A percentile compares a stretch with the other conserved stretches of the same genome.
These are phyloP conservation scores for Stegana nigrithorax DNA, from an alignment of 2,888 invertebrate genomes.

Conservation along the genomic window DNA sequence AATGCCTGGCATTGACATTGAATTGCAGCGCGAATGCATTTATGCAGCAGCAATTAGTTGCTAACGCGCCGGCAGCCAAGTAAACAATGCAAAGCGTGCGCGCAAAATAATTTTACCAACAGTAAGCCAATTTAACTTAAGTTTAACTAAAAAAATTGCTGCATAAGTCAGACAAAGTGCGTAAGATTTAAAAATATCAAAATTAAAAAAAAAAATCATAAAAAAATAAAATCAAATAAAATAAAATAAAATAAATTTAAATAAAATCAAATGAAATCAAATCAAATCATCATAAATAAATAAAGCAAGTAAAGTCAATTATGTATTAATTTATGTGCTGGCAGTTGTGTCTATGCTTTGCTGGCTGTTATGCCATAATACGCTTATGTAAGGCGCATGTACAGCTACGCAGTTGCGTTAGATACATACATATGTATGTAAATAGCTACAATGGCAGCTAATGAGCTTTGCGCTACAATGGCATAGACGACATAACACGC, in stretches of 20 bases:
- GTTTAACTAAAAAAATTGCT: no score
- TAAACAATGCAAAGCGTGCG: neutral
- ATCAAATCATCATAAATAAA: neutral
- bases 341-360: no score
- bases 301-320: no score
- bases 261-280: neutral
- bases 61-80: slow-evolving; percentile 14
- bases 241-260: neutral
- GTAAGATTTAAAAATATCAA: neutral
- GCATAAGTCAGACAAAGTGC: no score
- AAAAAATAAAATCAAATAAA: neutral
- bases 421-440: no score
- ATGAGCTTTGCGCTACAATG: no score
- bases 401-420: no score
- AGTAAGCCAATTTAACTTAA: no score
- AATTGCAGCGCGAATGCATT: slow-evolving; percentile 20
- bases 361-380: neutral
- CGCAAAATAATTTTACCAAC: no score
- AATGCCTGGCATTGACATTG: slow-evolving; percentile 42
- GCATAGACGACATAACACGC: no score
- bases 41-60: slow-evolving; percentile 31
- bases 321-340: neutral
- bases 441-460: no score
- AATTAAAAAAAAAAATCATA: neutral
- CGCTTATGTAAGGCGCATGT: slow-evolving; percentile 12